Evolutionary conservation across 2,888 invertebrate genomes (phyloP).

Genomic region (Erynnis tages): DNA sequence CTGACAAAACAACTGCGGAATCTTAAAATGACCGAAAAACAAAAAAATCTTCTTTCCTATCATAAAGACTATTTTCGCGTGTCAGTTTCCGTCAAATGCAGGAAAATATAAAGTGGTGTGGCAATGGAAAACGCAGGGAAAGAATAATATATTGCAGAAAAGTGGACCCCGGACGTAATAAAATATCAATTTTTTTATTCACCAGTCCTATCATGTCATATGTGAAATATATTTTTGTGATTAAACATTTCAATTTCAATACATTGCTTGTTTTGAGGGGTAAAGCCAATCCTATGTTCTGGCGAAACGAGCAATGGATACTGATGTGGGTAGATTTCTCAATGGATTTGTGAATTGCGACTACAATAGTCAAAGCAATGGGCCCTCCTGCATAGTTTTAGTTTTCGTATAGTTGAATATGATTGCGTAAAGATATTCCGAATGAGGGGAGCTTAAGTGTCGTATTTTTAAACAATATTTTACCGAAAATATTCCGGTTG

Average conservation of each 20-base stretch:
- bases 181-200: conserved; percentile 76
- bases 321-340: not conserved
- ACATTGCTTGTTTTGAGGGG: conserved; percentile 38
- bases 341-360: not conserved
- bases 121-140: conserved; percentile 51
- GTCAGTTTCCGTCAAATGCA: conserved; percentile 9
- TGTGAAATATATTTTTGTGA: not conserved
- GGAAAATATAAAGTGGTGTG: conserved; percentile 28
- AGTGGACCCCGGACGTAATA: conserved; percentile 74
- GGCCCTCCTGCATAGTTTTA: conserved; percentile 57
- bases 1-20: conserved; percentile 33
- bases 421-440: conserved; percentile 38
- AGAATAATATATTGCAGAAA: conserved; percentile 74
- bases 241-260: not conserved
- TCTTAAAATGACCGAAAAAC: not conserved
- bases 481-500: not conserved
- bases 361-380: not conserved
- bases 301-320: conserved; percentile 24
- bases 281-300: not conserved
- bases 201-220: conserved; percentile 30
- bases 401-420: conserved; percentile 46
- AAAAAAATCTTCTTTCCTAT: not conserved
- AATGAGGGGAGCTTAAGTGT: conserved; percentile 33
- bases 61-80: conserved; percentile 37
- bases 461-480: conserved; percentile 18